A percentile compares a stretch with the other conserved stretches of the same genome.
Evolutionary conservation across 2,888 invertebrate genomes (phyloP).

Genomic region (Drosophila hamatofila): DNA sequence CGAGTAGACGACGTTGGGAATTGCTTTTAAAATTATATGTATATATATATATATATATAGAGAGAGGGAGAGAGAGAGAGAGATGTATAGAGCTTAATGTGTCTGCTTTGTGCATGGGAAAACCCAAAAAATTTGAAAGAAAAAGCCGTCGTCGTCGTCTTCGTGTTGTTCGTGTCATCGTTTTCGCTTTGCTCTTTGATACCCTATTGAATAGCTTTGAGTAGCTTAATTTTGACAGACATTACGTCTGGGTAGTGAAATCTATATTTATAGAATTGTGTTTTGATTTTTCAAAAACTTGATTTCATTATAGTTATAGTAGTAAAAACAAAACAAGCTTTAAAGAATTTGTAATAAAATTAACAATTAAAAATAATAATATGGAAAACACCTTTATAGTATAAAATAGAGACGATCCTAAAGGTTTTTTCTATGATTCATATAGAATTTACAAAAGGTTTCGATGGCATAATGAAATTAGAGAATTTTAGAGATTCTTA

Average conservation of each 20-base stretch:
- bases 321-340: too few species aligned
- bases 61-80: not conserved
- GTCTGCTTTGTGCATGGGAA: conserved; percentile 53
- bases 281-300: too few species aligned
- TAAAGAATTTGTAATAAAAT: too few species aligned
- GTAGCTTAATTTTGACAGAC: conserved; percentile 1
- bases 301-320: too few species aligned
- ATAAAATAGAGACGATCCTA: not conserved
- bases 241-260: not conserved
- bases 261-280: not conserved
- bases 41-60: not conserved
- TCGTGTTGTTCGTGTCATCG: conserved; percentile 30
- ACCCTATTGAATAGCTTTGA: conserved; percentile 10
- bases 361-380: too few species aligned
- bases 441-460: not conserved
- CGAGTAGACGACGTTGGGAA: conserved; percentile 29
- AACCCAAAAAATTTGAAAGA: conserved; percentile 63
- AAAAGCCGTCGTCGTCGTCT: conserved; percentile 44
- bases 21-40: conserved; percentile 33
- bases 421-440: not conserved
- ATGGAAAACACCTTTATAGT: not conserved
- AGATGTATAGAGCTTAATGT: conserved; percentile 26
- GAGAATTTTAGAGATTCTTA: not conserved
- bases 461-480: not conserved
- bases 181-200: conserved; percentile 36